Percentiles rank a stretch among this genome's conserved stretches.
phyloP scores from a whole-genome alignment of 2,888 invertebrate genomes.

The Dryobotodes eremita region DNA sequence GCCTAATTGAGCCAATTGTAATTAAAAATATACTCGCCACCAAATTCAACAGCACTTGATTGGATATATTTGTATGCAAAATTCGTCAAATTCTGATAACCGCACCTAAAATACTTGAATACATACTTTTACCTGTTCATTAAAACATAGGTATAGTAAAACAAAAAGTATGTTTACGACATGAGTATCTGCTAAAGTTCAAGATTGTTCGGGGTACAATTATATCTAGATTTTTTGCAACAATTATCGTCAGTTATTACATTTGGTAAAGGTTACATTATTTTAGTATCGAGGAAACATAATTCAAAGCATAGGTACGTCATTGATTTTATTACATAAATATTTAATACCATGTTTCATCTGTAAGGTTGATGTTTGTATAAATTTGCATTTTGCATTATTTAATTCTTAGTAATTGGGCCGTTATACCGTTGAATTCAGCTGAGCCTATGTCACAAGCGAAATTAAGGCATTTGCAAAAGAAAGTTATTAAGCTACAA shows the following conservation, averaged over 20 bases:
- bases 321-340: conserved; percentile 44
- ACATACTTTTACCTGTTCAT: conserved; percentile 24
- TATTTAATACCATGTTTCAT: not conserved
- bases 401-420: not conserved
- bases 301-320: conserved; percentile 12
- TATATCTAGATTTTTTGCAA: conserved; percentile 64
- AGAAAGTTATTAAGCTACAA: too few species aligned
- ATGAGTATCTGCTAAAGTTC: conserved; percentile 56
- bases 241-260: conserved; percentile 64
- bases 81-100: conserved; percentile 9
- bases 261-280: conserved; percentile 61
- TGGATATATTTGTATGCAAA: conserved; percentile 34
- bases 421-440: not conserved
- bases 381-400: not conserved
- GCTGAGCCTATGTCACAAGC: not conserved
- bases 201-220: conserved; percentile 55
- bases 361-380: not conserved
- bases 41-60: conserved; percentile 7
- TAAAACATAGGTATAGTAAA: conserved; percentile 29
- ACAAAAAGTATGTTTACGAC: conserved; percentile 61
- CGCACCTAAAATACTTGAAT: conserved; percentile 29
- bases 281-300: conserved; percentile 53
- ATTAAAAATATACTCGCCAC: not conserved
- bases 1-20: conserved; percentile 16
- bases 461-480: not conserved